Evolutionary conservation across 2,113 vertebrate genomes (phyloP).

Genomic region (Trichechus manatus): DNA sequence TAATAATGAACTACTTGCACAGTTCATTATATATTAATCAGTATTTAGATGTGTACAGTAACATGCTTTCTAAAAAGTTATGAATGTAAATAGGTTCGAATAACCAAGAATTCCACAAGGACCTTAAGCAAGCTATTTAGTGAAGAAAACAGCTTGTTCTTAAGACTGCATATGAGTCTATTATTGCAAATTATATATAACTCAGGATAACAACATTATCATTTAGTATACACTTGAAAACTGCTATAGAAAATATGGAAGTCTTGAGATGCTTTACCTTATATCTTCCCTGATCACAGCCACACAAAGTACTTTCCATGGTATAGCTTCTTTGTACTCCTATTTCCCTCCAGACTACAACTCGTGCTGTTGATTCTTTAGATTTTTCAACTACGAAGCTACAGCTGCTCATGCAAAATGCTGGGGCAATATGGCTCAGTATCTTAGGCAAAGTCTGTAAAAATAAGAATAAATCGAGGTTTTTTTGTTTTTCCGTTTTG

Average conservation of each 20-base stretch:
- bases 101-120: not conserved
- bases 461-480: conserved; percentile 7
- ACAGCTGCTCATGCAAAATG: conserved; percentile 98
- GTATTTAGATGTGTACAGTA: not conserved
- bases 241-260: not conserved
- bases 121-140: conserved; percentile 34
- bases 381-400: conserved; percentile 99
- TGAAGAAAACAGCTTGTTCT: not conserved
- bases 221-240: not conserved
- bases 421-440: conserved; percentile 96
- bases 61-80: conserved; percentile 58
- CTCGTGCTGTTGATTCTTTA: conserved; percentile 97
- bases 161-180: not conserved
- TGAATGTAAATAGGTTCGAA: conserved; percentile 10
- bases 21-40: conserved; percentile 40
- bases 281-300: conserved; percentile 98
- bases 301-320: conserved; percentile 99
- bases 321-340: conserved; percentile 98
- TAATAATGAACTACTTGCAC: not conserved
- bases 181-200: not conserved
- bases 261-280: conserved; percentile 89
- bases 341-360: conserved; percentile 98
- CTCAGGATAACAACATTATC: not conserved
- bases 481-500: not conserved
- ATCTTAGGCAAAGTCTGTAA: conserved; percentile 95